A percentile compares a stretch with the other conserved stretches of the same genome.
Evolutionary conservation across 2,888 invertebrate species (phyloP).

Genomic region (Nephrotoma guestfalica): DNA sequence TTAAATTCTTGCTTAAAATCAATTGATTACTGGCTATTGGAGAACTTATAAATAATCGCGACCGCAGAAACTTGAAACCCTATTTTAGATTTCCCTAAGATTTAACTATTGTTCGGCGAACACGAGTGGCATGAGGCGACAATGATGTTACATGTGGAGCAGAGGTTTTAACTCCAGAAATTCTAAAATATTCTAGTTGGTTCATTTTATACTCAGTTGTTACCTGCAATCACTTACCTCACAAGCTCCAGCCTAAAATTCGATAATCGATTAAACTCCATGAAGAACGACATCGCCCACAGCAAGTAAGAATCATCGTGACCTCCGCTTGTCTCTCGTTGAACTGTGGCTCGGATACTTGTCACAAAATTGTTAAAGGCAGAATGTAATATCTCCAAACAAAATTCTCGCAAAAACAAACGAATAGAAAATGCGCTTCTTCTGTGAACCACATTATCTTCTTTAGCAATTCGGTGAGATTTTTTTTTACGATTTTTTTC

Average conservation of each 20-base stretch:
- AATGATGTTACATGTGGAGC: constrained; percentile 7
- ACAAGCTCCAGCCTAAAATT: constrained; percentile 78
- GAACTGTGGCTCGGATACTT: constrained; percentile 63
- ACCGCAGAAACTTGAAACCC: too few relatives aligned
- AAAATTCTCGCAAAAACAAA: constrained; percentile 85
- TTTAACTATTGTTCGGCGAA: too few relatives aligned
- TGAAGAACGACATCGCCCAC: constrained; percentile 90
- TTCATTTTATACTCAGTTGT: not conserved
- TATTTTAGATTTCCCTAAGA: too few relatives aligned
- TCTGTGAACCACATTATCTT: constrained; percentile 47
- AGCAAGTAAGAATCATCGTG: constrained; percentile 90
- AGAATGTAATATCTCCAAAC: constrained; percentile 79
- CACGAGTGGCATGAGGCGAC: not conserved
- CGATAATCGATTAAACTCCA: constrained; percentile 89
- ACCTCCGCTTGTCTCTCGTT: constrained; percentile 46
- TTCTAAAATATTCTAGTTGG: not conserved
- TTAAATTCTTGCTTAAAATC: too few relatives aligned
- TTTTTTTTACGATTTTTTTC: constrained; percentile 68
- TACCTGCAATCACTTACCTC: constrained; percentile 41
- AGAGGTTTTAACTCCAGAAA: too few relatives aligned
- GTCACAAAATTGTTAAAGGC: constrained; percentile 89
- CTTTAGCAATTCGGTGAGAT: constrained; percentile 49
- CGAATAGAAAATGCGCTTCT: constrained; percentile 81
- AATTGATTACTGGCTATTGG: too few relatives aligned
- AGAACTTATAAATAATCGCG: too few relatives aligned